These are phyloP conservation scores for Thymelicus lineola DNA, from an alignment of 2,888 invertebrate genomes.

Conservation along the genomic window DNA sequence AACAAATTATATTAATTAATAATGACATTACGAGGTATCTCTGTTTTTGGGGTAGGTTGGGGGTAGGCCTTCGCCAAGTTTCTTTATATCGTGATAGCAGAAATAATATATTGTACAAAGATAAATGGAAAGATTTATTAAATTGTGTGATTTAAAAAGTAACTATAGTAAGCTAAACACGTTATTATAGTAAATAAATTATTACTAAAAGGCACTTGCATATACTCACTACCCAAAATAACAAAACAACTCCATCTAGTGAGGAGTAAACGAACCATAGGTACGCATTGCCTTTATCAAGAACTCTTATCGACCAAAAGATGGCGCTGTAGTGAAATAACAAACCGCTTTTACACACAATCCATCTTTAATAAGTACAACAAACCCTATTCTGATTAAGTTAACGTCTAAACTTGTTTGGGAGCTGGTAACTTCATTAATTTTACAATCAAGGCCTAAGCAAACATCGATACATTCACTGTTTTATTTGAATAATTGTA, in stretches of 20 bases:
- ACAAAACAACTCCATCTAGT: not conserved
- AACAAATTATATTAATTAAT: too few relatives aligned
- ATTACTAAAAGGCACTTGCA: too few relatives aligned
- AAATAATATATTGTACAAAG: too few relatives aligned
- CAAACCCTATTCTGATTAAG: constrained; percentile 43
- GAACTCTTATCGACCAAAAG: not conserved
- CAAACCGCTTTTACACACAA: not conserved
- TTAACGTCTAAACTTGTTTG: constrained; percentile 51
- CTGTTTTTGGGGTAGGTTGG: too few relatives aligned
- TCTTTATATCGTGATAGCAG: too few relatives aligned
- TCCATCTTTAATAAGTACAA: constrained; percentile 40
- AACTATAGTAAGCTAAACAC: too few relatives aligned
- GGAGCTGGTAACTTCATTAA: constrained; percentile 50
- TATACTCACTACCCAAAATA: too few relatives aligned
- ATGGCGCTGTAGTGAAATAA: constrained; percentile 13
- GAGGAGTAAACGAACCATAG: constrained; percentile 6
- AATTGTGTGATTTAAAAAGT: too few relatives aligned
- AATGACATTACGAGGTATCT: too few relatives aligned
- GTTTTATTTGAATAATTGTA: constrained; percentile 68
- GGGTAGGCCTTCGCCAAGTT: too few relatives aligned
- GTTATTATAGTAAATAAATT: too few relatives aligned
- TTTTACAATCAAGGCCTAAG: constrained; percentile 69
- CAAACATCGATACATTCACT: constrained; percentile 58
- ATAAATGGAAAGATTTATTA: too few relatives aligned
- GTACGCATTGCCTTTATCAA: not conserved